Evolutionary conservation across 2,888 invertebrate species (phyloP), one percentile per base, ranked within the genome.

Genomic region (Cephonodes hylas): DNA sequence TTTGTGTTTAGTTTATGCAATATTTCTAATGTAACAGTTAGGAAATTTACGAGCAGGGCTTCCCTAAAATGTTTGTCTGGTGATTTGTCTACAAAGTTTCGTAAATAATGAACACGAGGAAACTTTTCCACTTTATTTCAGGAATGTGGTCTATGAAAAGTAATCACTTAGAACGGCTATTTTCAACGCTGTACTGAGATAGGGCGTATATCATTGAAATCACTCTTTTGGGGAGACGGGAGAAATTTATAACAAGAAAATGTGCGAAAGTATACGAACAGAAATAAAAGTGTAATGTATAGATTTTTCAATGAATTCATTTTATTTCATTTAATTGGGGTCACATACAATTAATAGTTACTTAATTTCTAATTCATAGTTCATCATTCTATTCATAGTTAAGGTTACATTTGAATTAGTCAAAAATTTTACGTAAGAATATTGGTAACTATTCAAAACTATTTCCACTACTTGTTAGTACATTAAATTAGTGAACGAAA

Each of bases 1-100:
- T 15, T 27, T 48, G 5, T n/a, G n/a, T n/a, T 23, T 13, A 6
- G 13, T 15, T 1, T n/a, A n/a, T n/a, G 25, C n/a, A 27, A 15
- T 48, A 48, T 6, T 48, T 27, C 6, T 1, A 15, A 15, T 15
- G 15, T 48, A 15, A 27, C 7, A 15, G 27, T 27, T 7, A 48
- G 1, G 25, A 25, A 46, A 58, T 58, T 64, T 62, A 65, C 68
- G 69, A 72, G 57, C 22, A 20, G 10, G 70, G 70, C 61, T 66
- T 62, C 62, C 70, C 70, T 42, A 69, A 64, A 71, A 69, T 70
- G 70, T 71, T 59, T 34, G 59, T 59, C 25, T 59, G 34, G 59
- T 45, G 44, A 59, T 80, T 79, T 77, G 79, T 79, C 80, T 76
- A 73, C 75, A 74, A 80, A 80, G 73, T 80, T 80, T 48, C 79